Percentiles rank a stretch among this genome's conserved stretches.
phyloP scores from a whole-genome alignment of 2,797 vertebrate genomes.

The Bradypodion ventrale region DNA sequence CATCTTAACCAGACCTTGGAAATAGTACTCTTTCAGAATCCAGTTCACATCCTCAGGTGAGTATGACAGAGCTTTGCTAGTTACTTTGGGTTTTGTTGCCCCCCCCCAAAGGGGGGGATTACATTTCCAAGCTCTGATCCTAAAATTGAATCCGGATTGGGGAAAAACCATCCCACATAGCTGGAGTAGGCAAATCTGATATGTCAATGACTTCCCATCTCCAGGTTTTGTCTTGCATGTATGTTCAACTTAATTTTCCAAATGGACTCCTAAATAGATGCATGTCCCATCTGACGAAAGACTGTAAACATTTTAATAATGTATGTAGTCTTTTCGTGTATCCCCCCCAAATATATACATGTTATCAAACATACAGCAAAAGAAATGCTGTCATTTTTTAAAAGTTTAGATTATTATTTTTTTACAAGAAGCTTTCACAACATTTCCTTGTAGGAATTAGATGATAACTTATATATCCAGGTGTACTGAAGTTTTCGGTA shows the following conservation, averaged over 20 bases:
- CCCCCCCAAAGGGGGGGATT: too few species aligned
- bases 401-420: neutral
- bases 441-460: neutral
- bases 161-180: neutral
- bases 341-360: neutral
- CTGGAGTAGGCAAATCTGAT: neutral
- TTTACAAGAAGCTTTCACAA: neutral
- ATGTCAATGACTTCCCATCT: neutral
- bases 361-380: neutral
- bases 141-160: neutral
- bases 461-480: constrained; percentile 7
- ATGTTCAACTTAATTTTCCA: neutral
- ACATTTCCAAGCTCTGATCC: neutral
- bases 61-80: neutral
- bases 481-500: constrained; percentile 9
- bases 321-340: neutral
- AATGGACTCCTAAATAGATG: neutral
- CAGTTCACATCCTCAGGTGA: neutral
- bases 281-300: neutral
- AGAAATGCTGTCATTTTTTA: neutral
- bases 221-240: neutral
- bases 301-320: neutral
- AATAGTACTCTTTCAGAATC: neutral
- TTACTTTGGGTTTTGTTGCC: too few species aligned
- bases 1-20: neutral